phyloP scores from a whole-genome alignment of 2,888 invertebrate genomes.

The Pogonocherus hispidulus region DNA sequence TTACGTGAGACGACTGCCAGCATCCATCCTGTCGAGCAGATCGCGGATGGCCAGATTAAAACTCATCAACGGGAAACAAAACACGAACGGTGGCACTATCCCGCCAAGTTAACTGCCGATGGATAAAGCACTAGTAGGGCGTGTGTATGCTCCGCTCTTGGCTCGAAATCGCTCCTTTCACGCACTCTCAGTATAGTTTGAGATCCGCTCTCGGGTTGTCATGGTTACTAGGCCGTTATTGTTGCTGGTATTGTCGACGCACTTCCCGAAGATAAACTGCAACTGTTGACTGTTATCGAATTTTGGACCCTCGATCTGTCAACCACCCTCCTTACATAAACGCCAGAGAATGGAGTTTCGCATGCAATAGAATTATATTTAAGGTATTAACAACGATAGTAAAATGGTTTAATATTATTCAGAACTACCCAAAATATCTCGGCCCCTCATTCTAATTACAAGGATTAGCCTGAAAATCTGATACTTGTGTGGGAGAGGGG shows the following conservation, averaged over 20 bases:
- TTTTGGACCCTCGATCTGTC: conserved; percentile 9
- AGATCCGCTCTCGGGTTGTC: conserved; percentile 52
- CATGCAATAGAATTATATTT: no score
- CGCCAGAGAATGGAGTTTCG: no score
- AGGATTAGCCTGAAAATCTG: no score
- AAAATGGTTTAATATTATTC: no score
- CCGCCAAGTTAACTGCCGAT: conserved; percentile 43
- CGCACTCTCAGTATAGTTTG: conserved; percentile 54
- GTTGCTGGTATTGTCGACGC: conserved; percentile 27
- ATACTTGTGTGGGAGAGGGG: no score
- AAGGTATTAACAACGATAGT: no score
- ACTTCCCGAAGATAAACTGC: conserved; percentile 32
- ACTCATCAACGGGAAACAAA: conserved; percentile 32
- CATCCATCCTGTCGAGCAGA: conserved; percentile 35
- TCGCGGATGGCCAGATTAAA: conserved; percentile 19
- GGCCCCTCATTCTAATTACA: no score
- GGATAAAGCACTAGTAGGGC: conserved; percentile 19
- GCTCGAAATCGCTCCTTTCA: conserved; percentile 49
- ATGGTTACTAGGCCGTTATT: conserved; percentile 46
- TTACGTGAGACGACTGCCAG: conserved; percentile 38
- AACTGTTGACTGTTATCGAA: not conserved
- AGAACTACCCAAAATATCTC: no score
- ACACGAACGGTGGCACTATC: conserved; percentile 42
- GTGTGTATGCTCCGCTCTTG: conserved; percentile 28
- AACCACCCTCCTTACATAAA: no score